These are phyloP conservation scores for Heteromyza rotundicornis DNA, from an alignment of 2,888 invertebrate genomes.

Conservation along the genomic window DNA sequence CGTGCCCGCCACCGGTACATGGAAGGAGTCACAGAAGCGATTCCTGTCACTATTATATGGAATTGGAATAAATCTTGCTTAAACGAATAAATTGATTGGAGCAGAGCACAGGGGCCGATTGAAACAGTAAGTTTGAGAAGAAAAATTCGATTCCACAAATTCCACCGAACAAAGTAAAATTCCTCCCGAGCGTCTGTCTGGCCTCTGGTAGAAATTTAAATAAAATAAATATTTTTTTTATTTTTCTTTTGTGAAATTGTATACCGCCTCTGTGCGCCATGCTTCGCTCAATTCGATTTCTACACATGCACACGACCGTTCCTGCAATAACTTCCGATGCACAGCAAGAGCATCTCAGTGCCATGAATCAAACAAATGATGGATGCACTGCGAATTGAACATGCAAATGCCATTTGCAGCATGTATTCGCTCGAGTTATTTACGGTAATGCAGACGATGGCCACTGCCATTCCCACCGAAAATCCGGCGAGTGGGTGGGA, in stretches of 20 bases:
- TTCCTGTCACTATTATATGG: background rate
- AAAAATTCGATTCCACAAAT: no score
- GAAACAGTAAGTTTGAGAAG: no score
- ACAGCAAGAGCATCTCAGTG: slow-evolving; percentile 14
- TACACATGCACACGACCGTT: no score
- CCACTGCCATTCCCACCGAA: no score
- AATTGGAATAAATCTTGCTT: background rate
- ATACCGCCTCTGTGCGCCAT: background rate
- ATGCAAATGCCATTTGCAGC: slow-evolving; percentile 37
- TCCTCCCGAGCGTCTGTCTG: no score
- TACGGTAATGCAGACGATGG: no score
- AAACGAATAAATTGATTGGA: background rate
- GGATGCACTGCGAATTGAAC: slow-evolving; percentile 30
- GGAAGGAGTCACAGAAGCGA: background rate
- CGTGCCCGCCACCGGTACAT: background rate
- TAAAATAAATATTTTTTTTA: no score
- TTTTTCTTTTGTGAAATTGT: no score
- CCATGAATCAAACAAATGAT: slow-evolving; percentile 32
- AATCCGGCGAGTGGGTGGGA: no score
- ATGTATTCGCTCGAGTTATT: no score
- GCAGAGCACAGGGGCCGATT: background rate
- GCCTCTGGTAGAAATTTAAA: no score
- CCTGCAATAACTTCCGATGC: slow-evolving; percentile 1
- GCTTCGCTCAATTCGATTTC: background rate
- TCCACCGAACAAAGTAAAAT: no score